Base-by-base conservation (phyloP, 2,888 invertebrate species). In the Eristalis pertinax region DNA sequence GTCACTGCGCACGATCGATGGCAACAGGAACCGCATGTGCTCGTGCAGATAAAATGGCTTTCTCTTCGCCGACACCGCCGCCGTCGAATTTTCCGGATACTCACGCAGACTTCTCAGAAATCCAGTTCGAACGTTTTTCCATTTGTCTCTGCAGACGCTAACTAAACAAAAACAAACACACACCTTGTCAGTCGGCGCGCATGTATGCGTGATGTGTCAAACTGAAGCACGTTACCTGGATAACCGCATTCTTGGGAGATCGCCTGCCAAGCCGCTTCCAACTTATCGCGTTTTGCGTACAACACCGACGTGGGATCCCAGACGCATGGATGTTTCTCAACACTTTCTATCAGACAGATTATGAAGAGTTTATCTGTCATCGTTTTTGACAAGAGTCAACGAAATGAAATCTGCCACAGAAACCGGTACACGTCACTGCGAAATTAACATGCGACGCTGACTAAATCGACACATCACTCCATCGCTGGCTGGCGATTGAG, bases 91-190 rank as follows among this genome's bases (percentile, higher is more conserved):
- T 72, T 82, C 73, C 22, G 78, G 74, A 67, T 88, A 84, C 26
- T 85, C 77, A 50, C 87, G 84, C 19, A 89, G 73, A 67, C 89
- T 89, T 73, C 89, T 69, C n/a, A 89, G 32, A 68, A 89, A 89
- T 11, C 89, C 89, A 4, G 89, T 89, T 15, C 89, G 89, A 0
- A 89, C 89, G 67, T 89, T 89, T 19, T 88, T 87, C 89, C 89
- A 89, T 32, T 89, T 89, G 35, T 88, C 88, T 32, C 79, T 81
- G 29, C 89, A 89, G 64, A 76, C 72, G 11, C 38, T 41, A 4
- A 84, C 89, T 89, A 41, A 35, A 79, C 62, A 41, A 26, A 13
- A 81, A 67, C 8, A 32, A n/a, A 79, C 78, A 72, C 19, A 19
- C 32, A 1, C 1, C 26, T 29, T 26, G 70, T 10, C 0, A 62